A percentile compares a stretch with the other conserved stretches of the same genome.
These are phyloP conservation scores for Limanda limanda DNA, from an alignment of 2,113 vertebrate genomes.

Conservation along the genomic window DNA sequence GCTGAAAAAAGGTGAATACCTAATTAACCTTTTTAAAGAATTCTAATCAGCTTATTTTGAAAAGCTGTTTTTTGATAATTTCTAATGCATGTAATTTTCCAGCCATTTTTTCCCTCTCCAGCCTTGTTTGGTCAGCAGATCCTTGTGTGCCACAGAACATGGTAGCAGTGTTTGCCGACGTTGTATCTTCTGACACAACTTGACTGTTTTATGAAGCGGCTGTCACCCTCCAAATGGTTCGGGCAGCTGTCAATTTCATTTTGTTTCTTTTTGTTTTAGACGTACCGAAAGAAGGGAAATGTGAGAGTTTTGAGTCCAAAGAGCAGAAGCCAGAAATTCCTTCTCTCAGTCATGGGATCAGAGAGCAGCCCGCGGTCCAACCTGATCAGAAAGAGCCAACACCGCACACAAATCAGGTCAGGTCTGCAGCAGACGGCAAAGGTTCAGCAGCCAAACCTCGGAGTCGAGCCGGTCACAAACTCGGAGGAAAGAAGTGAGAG, in stretches of 20 bases:
- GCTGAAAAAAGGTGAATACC: slow-evolving; percentile 82
- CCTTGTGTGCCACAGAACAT: slow-evolving; percentile 4
- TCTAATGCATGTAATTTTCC: not conserved
- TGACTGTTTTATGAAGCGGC: slow-evolving; percentile 12
- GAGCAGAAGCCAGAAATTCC: slow-evolving; percentile 78
- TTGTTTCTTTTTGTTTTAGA: slow-evolving; percentile 43
- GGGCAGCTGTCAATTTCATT: not conserved
- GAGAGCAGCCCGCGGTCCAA: slow-evolving; percentile 32
- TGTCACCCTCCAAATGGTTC: slow-evolving; percentile 1
- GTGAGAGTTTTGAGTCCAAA: slow-evolving; percentile 74
- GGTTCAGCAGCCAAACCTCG: slow-evolving; percentile 57
- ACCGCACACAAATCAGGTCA: not conserved
- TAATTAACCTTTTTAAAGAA: not conserved
- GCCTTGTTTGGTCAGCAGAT: slow-evolving; percentile 34
- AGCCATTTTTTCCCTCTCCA: slow-evolving; percentile 5
- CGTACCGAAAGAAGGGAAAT: slow-evolving; percentile 39
- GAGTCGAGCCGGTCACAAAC: slow-evolving; percentile 74
- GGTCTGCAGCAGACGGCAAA: slow-evolving; percentile 45
- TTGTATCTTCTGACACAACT: slow-evolving; percentile 43
- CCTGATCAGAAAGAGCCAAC: slow-evolving; percentile 30
- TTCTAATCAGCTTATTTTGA: not conserved
- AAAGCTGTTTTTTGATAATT: not conserved
- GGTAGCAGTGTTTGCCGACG: slow-evolving; percentile 36
- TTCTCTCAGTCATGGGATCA: slow-evolving; percentile 22
- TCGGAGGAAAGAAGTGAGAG: slow-evolving; percentile 86